Conservation (phyloP, 2,888 invertebrate species). For the Bruchidius siliquastri region DNA sequence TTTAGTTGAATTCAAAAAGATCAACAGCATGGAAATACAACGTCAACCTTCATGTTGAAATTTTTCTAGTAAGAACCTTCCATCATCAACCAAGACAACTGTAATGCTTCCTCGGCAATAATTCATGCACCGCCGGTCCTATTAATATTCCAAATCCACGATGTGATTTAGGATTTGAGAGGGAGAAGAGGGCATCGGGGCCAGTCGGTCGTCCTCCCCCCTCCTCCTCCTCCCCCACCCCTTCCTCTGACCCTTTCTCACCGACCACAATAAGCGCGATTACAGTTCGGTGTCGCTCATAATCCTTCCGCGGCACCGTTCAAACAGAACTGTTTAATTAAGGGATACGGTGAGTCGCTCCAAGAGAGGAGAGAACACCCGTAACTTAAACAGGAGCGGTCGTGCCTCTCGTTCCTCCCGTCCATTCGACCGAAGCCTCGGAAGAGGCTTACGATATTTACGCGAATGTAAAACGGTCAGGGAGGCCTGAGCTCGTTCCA, state of each 20-base stretch:
- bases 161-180: background rate
- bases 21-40: too few species aligned
- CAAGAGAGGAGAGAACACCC: constrained; percentile 19
- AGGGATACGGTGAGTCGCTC: constrained; percentile 39
- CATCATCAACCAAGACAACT: too few species aligned
- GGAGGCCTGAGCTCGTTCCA: background rate
- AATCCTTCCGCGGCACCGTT: constrained; percentile 44
- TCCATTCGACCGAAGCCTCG: background rate
- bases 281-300: constrained; percentile 51
- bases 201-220: background rate
- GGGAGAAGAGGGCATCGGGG: background rate
- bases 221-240: background rate
- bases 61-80: constrained; percentile 1
- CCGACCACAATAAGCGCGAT: constrained; percentile 49
- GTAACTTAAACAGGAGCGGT: constrained; percentile 51
- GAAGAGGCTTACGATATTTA: background rate
- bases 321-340: constrained; percentile 52
- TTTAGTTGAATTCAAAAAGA: too few species aligned
- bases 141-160: background rate
- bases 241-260: background rate
- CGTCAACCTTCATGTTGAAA: too few species aligned
- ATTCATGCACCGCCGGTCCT: background rate
- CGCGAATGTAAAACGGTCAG: background rate
- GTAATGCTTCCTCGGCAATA: background rate
- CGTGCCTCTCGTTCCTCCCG: constrained; percentile 20